A percentile compares a stretch with the other conserved stretches of the same genome.
phyloP scores from a whole-genome alignment of 2,888 invertebrate species.

The Eledona agricola region DNA sequence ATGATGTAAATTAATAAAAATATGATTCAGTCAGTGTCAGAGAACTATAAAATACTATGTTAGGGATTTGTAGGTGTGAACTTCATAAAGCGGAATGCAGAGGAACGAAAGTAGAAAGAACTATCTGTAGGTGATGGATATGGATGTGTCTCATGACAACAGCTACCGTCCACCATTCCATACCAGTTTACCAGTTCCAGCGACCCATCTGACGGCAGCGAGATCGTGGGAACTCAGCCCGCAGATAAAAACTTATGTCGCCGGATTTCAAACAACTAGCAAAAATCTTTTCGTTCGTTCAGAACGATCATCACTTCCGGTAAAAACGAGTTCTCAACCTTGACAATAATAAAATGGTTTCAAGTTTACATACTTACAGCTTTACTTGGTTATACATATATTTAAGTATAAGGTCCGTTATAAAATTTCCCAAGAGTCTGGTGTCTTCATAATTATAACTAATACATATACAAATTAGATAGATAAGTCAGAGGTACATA shows the following conservation, averaged over 20 bases:
- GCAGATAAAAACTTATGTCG: constrained; percentile 36
- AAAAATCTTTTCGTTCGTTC: constrained; percentile 3
- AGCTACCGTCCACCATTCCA: constrained; percentile 43
- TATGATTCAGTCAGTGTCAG: too few species aligned
- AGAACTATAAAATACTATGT: constrained; percentile 29
- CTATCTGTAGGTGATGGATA: constrained; percentile 48
- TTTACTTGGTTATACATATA: too few species aligned
- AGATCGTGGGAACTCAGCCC: constrained; percentile 43
- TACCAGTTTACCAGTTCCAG: constrained; percentile 25
- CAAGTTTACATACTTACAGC: too few species aligned
- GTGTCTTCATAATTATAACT: too few species aligned
- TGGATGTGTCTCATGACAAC: constrained; percentile 43
- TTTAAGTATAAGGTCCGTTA: too few species aligned
- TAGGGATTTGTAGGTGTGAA: constrained; percentile 36
- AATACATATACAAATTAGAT: too few species aligned
- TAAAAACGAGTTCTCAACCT: too few species aligned
- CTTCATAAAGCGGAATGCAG: constrained; percentile 35
- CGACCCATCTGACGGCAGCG: constrained; percentile 29
- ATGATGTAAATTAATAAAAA: too few species aligned
- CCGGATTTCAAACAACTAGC: constrained; percentile 17
- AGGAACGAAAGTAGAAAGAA: constrained; percentile 44
- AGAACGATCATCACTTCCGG: too few species aligned
- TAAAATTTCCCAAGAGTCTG: too few species aligned
- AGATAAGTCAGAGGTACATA: too few species aligned
- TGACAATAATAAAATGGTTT: too few species aligned